phyloP scores from a whole-genome alignment of 2,888 invertebrate genomes.

The Heteromyza rotundicornis region DNA sequence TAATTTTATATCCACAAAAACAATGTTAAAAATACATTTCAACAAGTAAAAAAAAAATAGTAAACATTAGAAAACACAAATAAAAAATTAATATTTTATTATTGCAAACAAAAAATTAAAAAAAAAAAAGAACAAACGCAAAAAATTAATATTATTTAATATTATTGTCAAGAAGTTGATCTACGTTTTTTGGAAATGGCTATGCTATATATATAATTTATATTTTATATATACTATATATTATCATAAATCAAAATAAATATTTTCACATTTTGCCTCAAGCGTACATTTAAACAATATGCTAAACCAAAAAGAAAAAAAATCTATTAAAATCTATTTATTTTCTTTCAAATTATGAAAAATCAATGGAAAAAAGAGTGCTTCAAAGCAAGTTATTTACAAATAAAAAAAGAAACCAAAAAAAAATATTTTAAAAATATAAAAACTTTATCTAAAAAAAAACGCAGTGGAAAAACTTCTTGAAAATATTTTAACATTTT shows the following conservation, averaged over 20 bases:
- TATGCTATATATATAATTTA: slow-evolving; percentile 65
- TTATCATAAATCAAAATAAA: slow-evolving; percentile 15
- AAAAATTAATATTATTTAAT: slow-evolving; percentile 28
- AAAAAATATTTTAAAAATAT: slow-evolving; percentile 28
- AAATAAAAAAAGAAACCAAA: slow-evolving; percentile 14
- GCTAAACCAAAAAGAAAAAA: slow-evolving; percentile 22
- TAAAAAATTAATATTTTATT: slow-evolving; percentile 31
- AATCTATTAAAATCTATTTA: too few relatives aligned
- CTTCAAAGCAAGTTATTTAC: slow-evolving; percentile 28
- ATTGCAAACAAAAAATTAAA: slow-evolving; percentile 20
- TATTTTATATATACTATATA: slow-evolving; percentile 35
- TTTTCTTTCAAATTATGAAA: too few relatives aligned
- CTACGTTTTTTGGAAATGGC: slow-evolving; percentile 92
- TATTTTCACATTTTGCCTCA: slow-evolving; percentile 8
- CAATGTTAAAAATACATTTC: slow-evolving; percentile 22
- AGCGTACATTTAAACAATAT: slow-evolving; percentile 15
- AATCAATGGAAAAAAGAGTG: slow-evolving; percentile 39
- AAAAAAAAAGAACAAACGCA: slow-evolving; percentile 20
- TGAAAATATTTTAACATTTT: slow-evolving; percentile 48
- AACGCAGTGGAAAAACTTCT: slow-evolving; percentile 60
- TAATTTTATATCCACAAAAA: slow-evolving; percentile 27
- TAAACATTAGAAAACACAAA: slow-evolving; percentile 25
- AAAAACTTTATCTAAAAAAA: slow-evolving; percentile 28
- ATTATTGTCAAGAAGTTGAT: slow-evolving; percentile 86
- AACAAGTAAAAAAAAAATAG: slow-evolving; percentile 12